phyloP scores from a whole-genome alignment of 2,888 invertebrate genomes.

The Coenonympha glycerion region DNA sequence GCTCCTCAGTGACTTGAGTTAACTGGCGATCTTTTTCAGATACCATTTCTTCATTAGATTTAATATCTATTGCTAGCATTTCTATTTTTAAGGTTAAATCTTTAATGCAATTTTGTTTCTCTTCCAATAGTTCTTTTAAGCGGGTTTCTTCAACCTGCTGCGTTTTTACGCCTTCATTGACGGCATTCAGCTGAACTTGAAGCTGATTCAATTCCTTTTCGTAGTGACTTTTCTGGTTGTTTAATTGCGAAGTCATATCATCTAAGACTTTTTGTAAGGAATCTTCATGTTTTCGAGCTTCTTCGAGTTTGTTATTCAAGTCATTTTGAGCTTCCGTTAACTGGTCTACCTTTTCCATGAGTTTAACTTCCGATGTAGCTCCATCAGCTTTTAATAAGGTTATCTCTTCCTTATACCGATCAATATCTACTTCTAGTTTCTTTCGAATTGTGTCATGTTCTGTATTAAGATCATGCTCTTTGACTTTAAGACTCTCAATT shows the following conservation, averaged over 20 bases:
- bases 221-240: slow-evolving; percentile 56
- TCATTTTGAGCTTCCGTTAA: slow-evolving; percentile 68
- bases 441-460: slow-evolving; percentile 57
- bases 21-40: slow-evolving; percentile 70
- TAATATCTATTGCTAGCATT: slow-evolving; percentile 66
- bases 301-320: slow-evolving; percentile 65
- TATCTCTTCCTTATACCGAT: slow-evolving; percentile 66
- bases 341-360: slow-evolving; percentile 71
- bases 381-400: slow-evolving; percentile 62
- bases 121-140: slow-evolving; percentile 46
- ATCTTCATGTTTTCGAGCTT: slow-evolving; percentile 68
- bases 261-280: slow-evolving; percentile 65
- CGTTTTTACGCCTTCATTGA: slow-evolving; percentile 49
- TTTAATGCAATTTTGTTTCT: slow-evolving; percentile 59
- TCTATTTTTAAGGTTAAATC: slow-evolving; percentile 61
- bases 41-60: slow-evolving; percentile 62
- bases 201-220: slow-evolving; percentile 56
- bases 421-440: slow-evolving; percentile 62
- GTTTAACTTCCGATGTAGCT: slow-evolving; percentile 61
- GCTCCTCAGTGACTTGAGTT: slow-evolving; percentile 51
- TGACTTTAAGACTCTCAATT: slow-evolving; percentile 54
- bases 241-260: slow-evolving; percentile 63
- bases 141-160: slow-evolving; percentile 45
- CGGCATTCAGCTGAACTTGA: slow-evolving; percentile 43
- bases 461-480: slow-evolving; percentile 54